phyloP scores from a whole-genome alignment of 2,888 invertebrate genomes.

The Synergus itoensis region DNA sequence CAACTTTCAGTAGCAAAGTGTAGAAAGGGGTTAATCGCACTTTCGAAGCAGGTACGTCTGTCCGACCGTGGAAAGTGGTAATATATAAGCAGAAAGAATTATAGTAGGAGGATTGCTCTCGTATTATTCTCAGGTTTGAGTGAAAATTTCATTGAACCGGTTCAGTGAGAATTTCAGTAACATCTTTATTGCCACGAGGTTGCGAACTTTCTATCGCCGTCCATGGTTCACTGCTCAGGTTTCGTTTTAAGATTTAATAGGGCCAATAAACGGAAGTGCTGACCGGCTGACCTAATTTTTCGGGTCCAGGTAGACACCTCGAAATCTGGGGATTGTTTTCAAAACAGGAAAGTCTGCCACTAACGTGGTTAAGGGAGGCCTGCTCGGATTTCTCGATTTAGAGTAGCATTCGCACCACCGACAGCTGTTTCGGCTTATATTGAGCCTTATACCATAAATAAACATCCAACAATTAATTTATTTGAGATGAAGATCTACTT shows the following conservation, averaged over 20 bases:
- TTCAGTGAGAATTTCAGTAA: not conserved
- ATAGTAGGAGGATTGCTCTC: slow-evolving; percentile 24
- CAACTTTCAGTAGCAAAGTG: slow-evolving; percentile 33
- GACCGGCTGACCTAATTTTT: slow-evolving; percentile 67
- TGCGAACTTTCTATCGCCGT: not conserved
- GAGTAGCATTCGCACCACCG: not conserved
- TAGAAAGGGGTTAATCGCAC: slow-evolving; percentile 19
- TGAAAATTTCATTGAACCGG: slow-evolving; percentile 4
- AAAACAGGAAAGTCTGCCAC: slow-evolving; percentile 56
- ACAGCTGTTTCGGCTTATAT: slow-evolving; percentile 29
- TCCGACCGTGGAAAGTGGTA: not conserved
- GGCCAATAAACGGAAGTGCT: slow-evolving; percentile 58
- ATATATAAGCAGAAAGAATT: slow-evolving; percentile 31
- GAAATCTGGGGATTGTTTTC: slow-evolving; percentile 41
- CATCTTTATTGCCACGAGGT: not conserved
- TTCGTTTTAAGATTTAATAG: slow-evolving; percentile 63
- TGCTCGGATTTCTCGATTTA: slow-evolving; percentile 25
- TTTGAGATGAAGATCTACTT: slow-evolving; percentile 30
- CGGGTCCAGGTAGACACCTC: slow-evolving; percentile 51
- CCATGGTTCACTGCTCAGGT: slow-evolving; percentile 23
- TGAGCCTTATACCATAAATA: slow-evolving; percentile 30
- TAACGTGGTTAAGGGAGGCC: slow-evolving; percentile 1
- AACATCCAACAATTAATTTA: slow-evolving; percentile 44
- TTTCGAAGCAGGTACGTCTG: slow-evolving; percentile 17
- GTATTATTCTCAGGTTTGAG: slow-evolving; percentile 17